Conservation (phyloP, 2,113 vertebrate species). For the Phylloscopus trochiloides region DNA sequence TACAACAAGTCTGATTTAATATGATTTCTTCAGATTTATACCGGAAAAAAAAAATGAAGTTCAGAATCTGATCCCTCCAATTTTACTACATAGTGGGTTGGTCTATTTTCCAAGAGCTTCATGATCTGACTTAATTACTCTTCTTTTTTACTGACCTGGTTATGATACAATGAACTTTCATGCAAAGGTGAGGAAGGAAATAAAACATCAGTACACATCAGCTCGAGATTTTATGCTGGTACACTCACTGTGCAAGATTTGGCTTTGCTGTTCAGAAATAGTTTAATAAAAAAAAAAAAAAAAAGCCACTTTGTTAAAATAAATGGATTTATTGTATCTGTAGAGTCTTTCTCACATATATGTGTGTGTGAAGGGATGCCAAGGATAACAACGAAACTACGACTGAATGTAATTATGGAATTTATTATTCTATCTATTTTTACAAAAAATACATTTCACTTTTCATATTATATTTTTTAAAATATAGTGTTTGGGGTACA, state of each 20-base stretch:
- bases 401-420: not conserved
- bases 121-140: not conserved
- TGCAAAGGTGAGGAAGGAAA: not conserved
- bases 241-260: not conserved
- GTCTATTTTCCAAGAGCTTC: not conserved
- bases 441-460: not conserved
- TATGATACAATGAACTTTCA: not conserved
- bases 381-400: not conserved
- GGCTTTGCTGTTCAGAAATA: not conserved
- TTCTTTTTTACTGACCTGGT: not conserved
- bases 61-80: not conserved
- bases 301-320: not conserved
- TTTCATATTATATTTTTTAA: not conserved
- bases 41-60: not conserved
- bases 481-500: not conserved
- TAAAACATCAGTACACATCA: not conserved
- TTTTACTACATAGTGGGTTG: not conserved
- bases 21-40: not conserved
- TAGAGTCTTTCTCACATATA: not conserved
- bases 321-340: fast-evolving
- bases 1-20: not conserved
- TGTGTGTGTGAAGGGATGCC: not conserved
- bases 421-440: not conserved
- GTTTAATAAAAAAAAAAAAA: not conserved
- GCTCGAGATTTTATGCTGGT: not conserved